Evolutionary conservation across 1,140 invertebrate species (phyloP).

Genomic region (Psilanteris sp.): DNA sequence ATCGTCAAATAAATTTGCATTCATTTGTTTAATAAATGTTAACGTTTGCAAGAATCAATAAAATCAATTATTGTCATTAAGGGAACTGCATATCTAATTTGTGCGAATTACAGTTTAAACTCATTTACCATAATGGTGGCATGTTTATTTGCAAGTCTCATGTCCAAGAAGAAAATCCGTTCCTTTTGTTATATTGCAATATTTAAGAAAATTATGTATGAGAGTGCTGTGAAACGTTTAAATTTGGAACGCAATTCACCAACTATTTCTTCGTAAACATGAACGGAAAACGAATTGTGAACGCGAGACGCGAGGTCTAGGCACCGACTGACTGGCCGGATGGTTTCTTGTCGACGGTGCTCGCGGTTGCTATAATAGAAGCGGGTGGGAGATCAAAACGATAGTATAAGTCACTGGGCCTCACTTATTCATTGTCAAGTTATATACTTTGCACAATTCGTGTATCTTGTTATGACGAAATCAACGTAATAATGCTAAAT

Average conservation of each 20-base stretch:
- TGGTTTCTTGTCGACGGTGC: slow-evolving; percentile 71
- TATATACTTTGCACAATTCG: slow-evolving; percentile 43
- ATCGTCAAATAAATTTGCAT: too few relatives aligned
- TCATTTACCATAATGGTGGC: slow-evolving; percentile 77
- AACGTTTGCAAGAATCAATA: too few relatives aligned
- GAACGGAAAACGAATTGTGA: slow-evolving; percentile 59
- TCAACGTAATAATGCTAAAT: slow-evolving; percentile 25
- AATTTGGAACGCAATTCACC: slow-evolving; percentile 38
- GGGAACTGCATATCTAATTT: too few relatives aligned
- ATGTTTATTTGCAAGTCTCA: slow-evolving; percentile 70
- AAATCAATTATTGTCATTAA: too few relatives aligned
- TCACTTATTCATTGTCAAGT: slow-evolving; percentile 31
- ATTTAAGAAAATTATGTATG: slow-evolving; percentile 3
- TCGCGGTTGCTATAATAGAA: slow-evolving; percentile 72
- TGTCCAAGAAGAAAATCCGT: slow-evolving; percentile 59
- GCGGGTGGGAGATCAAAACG: slow-evolving; percentile 76
- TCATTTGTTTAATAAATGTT: too few relatives aligned
- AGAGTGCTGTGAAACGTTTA: slow-evolving; percentile 10
- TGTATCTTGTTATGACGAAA: slow-evolving; percentile 28
- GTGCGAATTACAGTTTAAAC: slow-evolving; percentile 15
- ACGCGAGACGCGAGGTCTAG: slow-evolving; percentile 70
- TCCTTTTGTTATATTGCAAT: slow-evolving; percentile 24
- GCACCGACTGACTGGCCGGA: slow-evolving; percentile 71
- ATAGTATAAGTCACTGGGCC: slow-evolving; percentile 57
- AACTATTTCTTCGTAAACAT: slow-evolving; percentile 35